These are phyloP conservation scores for Tetragonisca angustula DNA, from an alignment of 2,888 invertebrate genomes.

Conservation along the genomic window DNA sequence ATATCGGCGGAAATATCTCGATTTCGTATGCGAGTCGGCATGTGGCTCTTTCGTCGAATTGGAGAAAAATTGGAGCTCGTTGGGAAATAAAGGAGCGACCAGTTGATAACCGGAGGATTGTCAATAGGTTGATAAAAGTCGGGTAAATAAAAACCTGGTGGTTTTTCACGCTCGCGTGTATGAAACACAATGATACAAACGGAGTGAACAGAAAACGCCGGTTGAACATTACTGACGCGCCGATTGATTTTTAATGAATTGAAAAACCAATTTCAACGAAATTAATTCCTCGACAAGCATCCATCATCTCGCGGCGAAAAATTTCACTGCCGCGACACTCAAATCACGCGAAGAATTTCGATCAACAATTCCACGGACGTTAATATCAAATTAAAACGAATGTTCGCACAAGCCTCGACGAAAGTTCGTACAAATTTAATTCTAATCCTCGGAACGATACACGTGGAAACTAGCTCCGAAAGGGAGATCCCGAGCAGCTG, in stretches of 20 bases:
- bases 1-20: background rate
- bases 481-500: conserved; percentile 59
- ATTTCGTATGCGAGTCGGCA: background rate
- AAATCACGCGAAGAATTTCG: background rate
- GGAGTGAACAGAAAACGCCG: too few relatives aligned
- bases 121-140: background rate
- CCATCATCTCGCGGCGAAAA: too few relatives aligned
- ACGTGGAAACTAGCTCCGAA: conserved; percentile 52
- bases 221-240: too few relatives aligned
- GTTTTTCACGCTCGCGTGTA: background rate
- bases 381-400: background rate
- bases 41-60: background rate
- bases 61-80: background rate
- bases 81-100: background rate
- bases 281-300: too few relatives aligned
- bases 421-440: conserved; percentile 47
- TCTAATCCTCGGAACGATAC: conserved; percentile 25
- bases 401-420: background rate
- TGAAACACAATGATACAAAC: too few relatives aligned
- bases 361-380: background rate
- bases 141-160: background rate
- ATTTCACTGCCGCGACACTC: too few relatives aligned
- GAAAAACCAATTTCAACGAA: too few relatives aligned
- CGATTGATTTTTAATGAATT: too few relatives aligned
- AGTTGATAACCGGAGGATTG: background rate